Evolutionary conservation across 1,140 invertebrate genomes (phyloP), one percentile per base, ranked within the genome.

Genomic region (Aricia agestis): DNA sequence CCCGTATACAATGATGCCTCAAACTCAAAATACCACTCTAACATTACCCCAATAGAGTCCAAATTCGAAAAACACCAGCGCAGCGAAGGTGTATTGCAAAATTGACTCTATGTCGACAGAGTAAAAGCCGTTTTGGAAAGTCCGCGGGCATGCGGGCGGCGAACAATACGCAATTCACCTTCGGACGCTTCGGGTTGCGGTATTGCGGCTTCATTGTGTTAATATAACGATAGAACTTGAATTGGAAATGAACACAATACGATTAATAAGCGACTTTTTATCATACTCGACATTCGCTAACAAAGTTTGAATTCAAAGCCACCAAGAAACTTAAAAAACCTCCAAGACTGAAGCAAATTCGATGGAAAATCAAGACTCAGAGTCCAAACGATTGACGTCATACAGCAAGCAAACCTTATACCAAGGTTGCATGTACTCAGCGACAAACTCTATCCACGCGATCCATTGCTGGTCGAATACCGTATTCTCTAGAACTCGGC

Each of bases 151-250:
- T 83, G 82, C 86, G 87, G 82, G 89, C 82, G 74, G 78, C 85
- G 81, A 91, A 91, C 89, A 91, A 91, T 90, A 90, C 86, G 87
- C 87, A 90, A 91, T 91, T 90, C 89, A 90, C 87, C 89, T 91
- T 89, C 89, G 86, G 84, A 82, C 86, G 89, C 85, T 84, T 85
- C 85, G 86, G 77, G 86, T 90, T 89, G 87, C 85, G 89, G 87
- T 89, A 86, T 89, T 87, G 89, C 86, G 87, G 87, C 87, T 89
- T 84, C 83, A 89, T 89, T 91, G 89, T 91, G 84, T 87, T 89
- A 82, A 84, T 87, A 84, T 89, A 88, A 89, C 85, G 84, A 86
- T 84, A 81, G 83, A 82, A 82, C 81, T 81, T 74, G 75, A 77
- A 81, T 86, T 87, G 83, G 82, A 85, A 86, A 82, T 79, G 76